Percentiles rank a stretch among this genome's conserved stretches.
phyloP scores from a whole-genome alignment of 2,797 vertebrate genomes.

The Parotocinclus haroldoi region DNA sequence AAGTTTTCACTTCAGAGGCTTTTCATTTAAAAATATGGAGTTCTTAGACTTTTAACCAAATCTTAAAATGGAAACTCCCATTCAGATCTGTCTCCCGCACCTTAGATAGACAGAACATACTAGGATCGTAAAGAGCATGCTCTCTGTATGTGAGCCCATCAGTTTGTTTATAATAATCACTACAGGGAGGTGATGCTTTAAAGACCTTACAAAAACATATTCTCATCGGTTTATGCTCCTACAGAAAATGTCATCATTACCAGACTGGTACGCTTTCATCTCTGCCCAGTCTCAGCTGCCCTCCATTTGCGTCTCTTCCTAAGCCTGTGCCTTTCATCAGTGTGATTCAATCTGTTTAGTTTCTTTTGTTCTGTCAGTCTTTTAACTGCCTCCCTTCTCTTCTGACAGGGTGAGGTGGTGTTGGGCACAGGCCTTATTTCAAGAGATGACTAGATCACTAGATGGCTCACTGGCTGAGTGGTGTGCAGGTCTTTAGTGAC shows the following conservation, averaged over 20 bases:
- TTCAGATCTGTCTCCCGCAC: too few species aligned
- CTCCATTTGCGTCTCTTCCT: slow-evolving; percentile 47
- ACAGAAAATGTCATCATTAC: slow-evolving; percentile 50
- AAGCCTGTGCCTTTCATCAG: slow-evolving; percentile 51
- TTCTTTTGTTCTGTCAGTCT: slow-evolving; percentile 25
- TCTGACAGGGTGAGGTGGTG: slow-evolving; percentile 9
- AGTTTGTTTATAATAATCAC: slow-evolving; percentile 45
- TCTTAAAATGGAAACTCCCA: too few species aligned
- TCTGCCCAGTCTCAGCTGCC: slow-evolving; percentile 35
- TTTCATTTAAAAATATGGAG: too few species aligned
- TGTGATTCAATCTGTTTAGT: slow-evolving; percentile 46
- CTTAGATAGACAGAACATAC: slow-evolving; percentile 2
- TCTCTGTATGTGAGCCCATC: slow-evolving; percentile 10
- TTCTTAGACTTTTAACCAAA: too few species aligned
- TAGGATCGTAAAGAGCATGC: slow-evolving; percentile 1
- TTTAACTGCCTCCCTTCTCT: slow-evolving; percentile 23
- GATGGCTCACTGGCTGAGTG: slow-evolving; percentile 4
- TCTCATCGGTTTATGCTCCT: slow-evolving; percentile 52
- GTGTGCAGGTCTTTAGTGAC: slow-evolving; percentile 24
- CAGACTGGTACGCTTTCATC: slow-evolving; percentile 52
- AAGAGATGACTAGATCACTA: background rate
- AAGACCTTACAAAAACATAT: slow-evolving; percentile 45
- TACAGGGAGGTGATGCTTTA: slow-evolving; percentile 34
- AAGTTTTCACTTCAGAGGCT: too few species aligned
- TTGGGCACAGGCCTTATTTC: background rate